Evolutionary conservation across 1,140 invertebrate genomes (phyloP), one percentile per base, ranked within the genome.

Genomic region (Drusus annulatus): DNA sequence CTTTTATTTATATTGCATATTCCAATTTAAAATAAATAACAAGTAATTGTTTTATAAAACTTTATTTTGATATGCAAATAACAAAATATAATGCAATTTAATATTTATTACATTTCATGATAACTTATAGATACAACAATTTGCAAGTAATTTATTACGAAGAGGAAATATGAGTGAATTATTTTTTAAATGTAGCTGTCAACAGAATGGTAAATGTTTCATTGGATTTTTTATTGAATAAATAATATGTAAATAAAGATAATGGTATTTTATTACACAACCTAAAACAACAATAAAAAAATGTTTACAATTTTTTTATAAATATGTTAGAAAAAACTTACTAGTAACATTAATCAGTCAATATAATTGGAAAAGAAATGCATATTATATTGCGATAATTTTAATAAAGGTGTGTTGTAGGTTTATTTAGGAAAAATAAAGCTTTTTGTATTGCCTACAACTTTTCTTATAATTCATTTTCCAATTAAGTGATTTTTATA

Each of bases 11-110:
- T 2, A 56, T 56, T n/a, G n/a, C 54, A 17, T 56, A 56, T 21
- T 56, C 54, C 5, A 21, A 45, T 0, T 8, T 56, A 17, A 56
- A 21, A 56, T 56, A 56, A n/a, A 60, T 60, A 60, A 60, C 17
- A 60, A 13, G 16, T 10, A 60, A 60, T 21, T 60, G 56, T 60
- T 60, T 60, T 60, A 23, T 19, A 25, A 16, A 77, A 21, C 54
- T 58, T n/a, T 77, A 58, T 50, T 21, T 60, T 52, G 54, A 36
- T 31, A 62, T 58, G 16, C 17, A n/a, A 31, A 56, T 54, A 73
- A 54, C 28, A 52, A 56, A 73, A 73, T 16, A 52, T 21, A 54
- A 56, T 23, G 50, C 69, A 73, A 25, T 25, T 73, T 13, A 50
- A 73, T 56, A 73, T 50, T 25, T 31, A 45, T 51, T 13, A 52